A percentile compares a stretch with the other conserved stretches of the same genome.
Evolutionary conservation across 2,888 invertebrate species (phyloP).

Genomic region (Pandemis corylana): DNA sequence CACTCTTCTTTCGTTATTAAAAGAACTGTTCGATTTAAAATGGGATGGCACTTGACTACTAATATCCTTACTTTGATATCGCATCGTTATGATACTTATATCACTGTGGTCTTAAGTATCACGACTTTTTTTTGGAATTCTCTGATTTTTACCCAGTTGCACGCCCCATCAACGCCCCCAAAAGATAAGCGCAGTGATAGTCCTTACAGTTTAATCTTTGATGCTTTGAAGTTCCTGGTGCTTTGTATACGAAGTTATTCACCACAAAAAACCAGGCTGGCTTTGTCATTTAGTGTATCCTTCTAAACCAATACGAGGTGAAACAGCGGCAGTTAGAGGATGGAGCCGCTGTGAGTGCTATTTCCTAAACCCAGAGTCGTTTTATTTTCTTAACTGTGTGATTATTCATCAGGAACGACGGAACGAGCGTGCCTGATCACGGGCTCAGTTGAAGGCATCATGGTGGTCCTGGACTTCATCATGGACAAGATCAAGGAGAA

Average conservation of each 20-base stretch:
- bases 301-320: not conserved
- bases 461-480: conserved; percentile 96
- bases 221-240: not conserved
- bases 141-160: not conserved
- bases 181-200: not conserved
- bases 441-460: conserved; percentile 95
- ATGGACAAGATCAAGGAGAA: conserved; percentile 98
- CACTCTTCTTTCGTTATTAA: not conserved
- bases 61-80: not conserved
- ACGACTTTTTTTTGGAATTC: not conserved
- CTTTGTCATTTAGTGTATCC: not conserved
- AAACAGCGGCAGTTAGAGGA: not conserved
- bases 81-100: not conserved
- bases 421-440: conserved; percentile 97
- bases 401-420: conserved; percentile 90
- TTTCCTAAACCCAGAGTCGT: not conserved
- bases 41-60: not conserved
- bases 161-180: not conserved
- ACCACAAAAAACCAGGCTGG: not conserved
- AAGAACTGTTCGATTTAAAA: not conserved
- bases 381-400: not conserved
- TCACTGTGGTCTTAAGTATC: not conserved
- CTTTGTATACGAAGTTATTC: not conserved
- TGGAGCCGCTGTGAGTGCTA: not conserved
- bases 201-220: not conserved